These are phyloP conservation scores for Sycophaga agraensis DNA, from an alignment of 1,140 invertebrate species.

Conservation along the genomic window DNA sequence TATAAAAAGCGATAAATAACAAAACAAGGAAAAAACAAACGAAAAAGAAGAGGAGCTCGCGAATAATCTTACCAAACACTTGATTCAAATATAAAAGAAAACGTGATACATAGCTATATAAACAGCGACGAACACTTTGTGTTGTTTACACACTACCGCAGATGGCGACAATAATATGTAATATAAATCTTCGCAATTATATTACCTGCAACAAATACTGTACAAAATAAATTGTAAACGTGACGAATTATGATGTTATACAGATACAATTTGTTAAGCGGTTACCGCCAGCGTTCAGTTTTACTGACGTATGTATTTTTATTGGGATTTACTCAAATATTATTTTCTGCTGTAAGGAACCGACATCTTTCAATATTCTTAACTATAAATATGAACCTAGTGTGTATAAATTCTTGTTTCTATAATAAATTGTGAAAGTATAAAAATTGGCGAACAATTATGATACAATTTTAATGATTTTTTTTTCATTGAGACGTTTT, in stretches of 20 bases:
- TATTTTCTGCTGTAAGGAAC: not conserved
- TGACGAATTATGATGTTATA: slow-evolving; percentile 4
- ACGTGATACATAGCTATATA: slow-evolving; percentile 8
- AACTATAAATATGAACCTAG: too few relatives aligned
- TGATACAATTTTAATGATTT: not conserved
- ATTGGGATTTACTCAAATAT: slow-evolving; percentile 12
- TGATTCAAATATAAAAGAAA: slow-evolving; percentile 25
- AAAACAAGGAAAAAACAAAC: not conserved
- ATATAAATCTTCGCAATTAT: slow-evolving; percentile 35
- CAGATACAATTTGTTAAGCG: slow-evolving; percentile 8
- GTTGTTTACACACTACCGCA: slow-evolving; percentile 17
- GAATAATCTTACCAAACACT: slow-evolving; percentile 17
- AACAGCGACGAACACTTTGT: slow-evolving; percentile 21
- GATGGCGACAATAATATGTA: slow-evolving; percentile 30
- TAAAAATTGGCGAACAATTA: not conserved
- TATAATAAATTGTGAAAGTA: not conserved
- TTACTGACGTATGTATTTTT: slow-evolving; percentile 18
- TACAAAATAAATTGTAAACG: slow-evolving; percentile 43
- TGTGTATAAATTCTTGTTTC: too few relatives aligned
- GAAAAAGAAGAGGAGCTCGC: not conserved
- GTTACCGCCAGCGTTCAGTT: not conserved
- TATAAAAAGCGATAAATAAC: not conserved
- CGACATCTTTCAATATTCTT: not conserved
- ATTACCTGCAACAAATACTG: slow-evolving; percentile 51
- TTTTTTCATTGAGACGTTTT: not conserved